Percentiles rank a stretch among this genome's conserved stretches.
phyloP scores from a whole-genome alignment of 2,888 invertebrate genomes.

The Calameuta filiformis region DNA sequence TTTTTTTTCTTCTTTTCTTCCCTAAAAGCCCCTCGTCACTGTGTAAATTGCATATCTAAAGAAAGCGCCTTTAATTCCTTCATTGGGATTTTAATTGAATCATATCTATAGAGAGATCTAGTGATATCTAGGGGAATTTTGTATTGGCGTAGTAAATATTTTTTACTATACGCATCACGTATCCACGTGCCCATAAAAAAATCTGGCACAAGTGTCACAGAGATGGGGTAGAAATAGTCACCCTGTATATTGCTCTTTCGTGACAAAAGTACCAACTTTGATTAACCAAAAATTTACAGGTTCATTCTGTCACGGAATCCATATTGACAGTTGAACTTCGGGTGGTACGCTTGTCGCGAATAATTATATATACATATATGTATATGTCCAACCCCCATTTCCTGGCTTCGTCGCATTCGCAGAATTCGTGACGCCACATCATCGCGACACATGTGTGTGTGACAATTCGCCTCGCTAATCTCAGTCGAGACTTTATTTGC shows the following conservation, averaged over 20 bases:
- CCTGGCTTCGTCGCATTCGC: neutral
- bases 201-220: too few species aligned
- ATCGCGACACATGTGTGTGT: neutral
- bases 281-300: too few species aligned
- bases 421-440: neutral
- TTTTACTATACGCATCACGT: neutral
- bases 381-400: neutral
- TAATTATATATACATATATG: too few species aligned
- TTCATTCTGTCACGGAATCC: too few species aligned
- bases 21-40: accelerated
- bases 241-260: too few species aligned
- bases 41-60: neutral
- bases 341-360: too few species aligned
- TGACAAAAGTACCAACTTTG: too few species aligned
- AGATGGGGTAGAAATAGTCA: too few species aligned
- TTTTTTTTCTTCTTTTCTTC: too few species aligned
- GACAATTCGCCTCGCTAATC: neutral
- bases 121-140: neutral
- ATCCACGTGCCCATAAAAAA: too few species aligned
- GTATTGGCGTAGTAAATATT: neutral
- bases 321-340: too few species aligned
- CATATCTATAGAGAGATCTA: neutral
- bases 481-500: conserved; percentile 8
- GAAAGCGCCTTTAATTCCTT: neutral
- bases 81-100: neutral